Evolutionary conservation across 2,797 vertebrate species (phyloP).

Genomic region (Sebastes oblongus): DNA sequence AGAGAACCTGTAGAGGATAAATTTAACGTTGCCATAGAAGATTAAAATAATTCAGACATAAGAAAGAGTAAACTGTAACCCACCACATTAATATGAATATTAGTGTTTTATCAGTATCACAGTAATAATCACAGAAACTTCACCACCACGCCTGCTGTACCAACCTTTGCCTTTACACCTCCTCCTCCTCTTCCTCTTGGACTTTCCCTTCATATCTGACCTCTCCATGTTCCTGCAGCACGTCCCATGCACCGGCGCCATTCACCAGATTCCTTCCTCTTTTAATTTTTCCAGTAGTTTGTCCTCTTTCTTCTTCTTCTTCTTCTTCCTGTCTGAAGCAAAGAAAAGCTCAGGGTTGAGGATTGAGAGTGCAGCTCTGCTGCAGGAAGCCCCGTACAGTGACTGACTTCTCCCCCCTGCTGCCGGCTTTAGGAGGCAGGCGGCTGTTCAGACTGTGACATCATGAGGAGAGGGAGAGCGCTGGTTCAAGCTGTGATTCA

Average conservation of each 20-base stretch:
- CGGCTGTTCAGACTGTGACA: constrained; percentile 49
- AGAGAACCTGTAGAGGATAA: neutral
- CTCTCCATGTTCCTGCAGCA: constrained; percentile 76
- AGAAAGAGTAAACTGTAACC: neutral
- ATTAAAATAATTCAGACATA: neutral
- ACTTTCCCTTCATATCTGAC: constrained; percentile 82
- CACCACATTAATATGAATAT: neutral
- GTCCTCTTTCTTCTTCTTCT: neutral
- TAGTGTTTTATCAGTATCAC: neutral
- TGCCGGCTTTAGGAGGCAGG: constrained; percentile 44
- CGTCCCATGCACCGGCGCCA: constrained; percentile 81
- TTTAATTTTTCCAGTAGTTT: neutral
- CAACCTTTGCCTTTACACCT: constrained; percentile 87
- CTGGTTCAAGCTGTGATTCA: constrained; percentile 3
- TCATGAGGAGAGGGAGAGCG: constrained; percentile 46
- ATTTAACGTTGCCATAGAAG: neutral
- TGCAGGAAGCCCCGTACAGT: constrained; percentile 15
- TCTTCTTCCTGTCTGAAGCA: neutral
- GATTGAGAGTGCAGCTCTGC: constrained; percentile 39
- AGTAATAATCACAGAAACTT: neutral
- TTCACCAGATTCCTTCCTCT: constrained; percentile 28
- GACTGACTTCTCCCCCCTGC: constrained; percentile 20
- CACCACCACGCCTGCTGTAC: neutral
- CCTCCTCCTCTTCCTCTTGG: constrained; percentile 80
- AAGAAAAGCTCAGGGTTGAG: neutral